Evolutionary conservation across 1,140 invertebrate species (phyloP).

Genomic region (Episyrphus balteatus): DNA sequence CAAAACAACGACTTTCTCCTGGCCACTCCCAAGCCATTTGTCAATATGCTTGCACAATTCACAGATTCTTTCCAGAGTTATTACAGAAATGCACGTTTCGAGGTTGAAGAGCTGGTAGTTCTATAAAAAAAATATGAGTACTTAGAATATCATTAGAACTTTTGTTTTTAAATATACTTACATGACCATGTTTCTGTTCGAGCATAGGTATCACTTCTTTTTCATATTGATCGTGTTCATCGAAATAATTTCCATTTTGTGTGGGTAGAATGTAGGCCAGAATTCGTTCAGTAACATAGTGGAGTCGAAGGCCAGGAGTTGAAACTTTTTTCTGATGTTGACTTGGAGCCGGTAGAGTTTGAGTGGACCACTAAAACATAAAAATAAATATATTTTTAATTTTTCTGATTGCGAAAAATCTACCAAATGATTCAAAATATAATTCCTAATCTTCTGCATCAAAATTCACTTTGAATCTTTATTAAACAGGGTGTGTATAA

Average conservation of each 20-base stretch:
- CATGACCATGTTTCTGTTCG: slow-evolving; percentile 10
- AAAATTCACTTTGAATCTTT: too few relatives aligned
- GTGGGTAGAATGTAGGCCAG: slow-evolving; percentile 6
- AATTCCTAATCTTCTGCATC: too few relatives aligned
- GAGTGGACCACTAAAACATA: too few relatives aligned
- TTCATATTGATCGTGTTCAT: slow-evolving; percentile 6
- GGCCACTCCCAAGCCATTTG: slow-evolving; percentile 4
- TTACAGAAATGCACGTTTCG: slow-evolving; percentile 6
- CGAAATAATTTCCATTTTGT: neutral
- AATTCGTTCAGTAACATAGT: slow-evolving; percentile 10
- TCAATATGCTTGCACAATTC: slow-evolving; percentile 11
- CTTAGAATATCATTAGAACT: too few relatives aligned
- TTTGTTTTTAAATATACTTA: neutral
- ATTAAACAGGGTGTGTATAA: too few relatives aligned
- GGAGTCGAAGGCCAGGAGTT: neutral
- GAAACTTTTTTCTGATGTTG: too few relatives aligned
- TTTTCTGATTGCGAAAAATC: too few relatives aligned
- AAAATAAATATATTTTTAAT: too few relatives aligned
- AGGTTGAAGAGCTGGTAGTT: slow-evolving; percentile 9
- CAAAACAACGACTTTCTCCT: slow-evolving; percentile 8
- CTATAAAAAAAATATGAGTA: neutral
- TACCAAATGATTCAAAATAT: too few relatives aligned
- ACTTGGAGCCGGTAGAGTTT: too few relatives aligned
- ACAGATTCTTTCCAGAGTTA: slow-evolving; percentile 8
- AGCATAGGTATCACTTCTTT: slow-evolving; percentile 7